phyloP scores from a whole-genome alignment of 2,888 invertebrate genomes.

The Zele albiditarsus region DNA sequence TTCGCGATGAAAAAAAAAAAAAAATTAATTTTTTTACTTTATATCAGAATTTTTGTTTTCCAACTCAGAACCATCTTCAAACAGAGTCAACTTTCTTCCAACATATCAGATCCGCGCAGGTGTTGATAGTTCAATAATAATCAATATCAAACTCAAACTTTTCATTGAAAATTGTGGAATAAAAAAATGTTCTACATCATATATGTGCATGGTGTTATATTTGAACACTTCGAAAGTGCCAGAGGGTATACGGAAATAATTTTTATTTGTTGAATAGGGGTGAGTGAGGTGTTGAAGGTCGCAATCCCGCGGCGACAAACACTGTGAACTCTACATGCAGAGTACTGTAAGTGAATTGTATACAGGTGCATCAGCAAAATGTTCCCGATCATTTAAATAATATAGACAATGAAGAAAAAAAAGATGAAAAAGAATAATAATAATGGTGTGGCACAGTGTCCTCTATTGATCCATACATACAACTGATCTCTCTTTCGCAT shows the following conservation, averaged over 20 bases:
- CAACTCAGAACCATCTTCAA: too few relatives aligned
- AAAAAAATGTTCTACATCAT: not conserved
- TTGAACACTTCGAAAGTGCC: not conserved
- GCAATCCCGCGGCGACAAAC: slow-evolving; percentile 14
- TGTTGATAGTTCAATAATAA: too few relatives aligned
- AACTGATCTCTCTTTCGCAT: slow-evolving; percentile 20
- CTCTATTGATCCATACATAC: slow-evolving; percentile 27
- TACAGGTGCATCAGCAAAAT: slow-evolving; percentile 15
- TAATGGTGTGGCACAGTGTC: not conserved
- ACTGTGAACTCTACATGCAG: not conserved
- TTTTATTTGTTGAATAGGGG: slow-evolving; percentile 8
- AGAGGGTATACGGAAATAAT: not conserved
- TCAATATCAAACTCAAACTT: too few relatives aligned
- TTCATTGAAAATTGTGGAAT: not conserved
- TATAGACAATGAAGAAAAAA: slow-evolving; percentile 8
- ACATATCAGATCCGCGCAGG: too few relatives aligned
- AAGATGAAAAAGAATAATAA: slow-evolving; percentile 18
- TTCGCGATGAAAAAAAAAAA: too few relatives aligned
- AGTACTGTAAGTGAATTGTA: slow-evolving; percentile 4
- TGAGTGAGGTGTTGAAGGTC: slow-evolving; percentile 19
- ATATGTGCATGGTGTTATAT: not conserved
- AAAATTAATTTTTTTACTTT: too few relatives aligned
- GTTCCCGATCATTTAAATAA: slow-evolving; percentile 6
- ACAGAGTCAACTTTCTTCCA: too few relatives aligned
- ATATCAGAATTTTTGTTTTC: too few relatives aligned